Evolutionary conservation across 2,113 vertebrate genomes (phyloP).

Genomic region (Albula goreensis): DNA sequence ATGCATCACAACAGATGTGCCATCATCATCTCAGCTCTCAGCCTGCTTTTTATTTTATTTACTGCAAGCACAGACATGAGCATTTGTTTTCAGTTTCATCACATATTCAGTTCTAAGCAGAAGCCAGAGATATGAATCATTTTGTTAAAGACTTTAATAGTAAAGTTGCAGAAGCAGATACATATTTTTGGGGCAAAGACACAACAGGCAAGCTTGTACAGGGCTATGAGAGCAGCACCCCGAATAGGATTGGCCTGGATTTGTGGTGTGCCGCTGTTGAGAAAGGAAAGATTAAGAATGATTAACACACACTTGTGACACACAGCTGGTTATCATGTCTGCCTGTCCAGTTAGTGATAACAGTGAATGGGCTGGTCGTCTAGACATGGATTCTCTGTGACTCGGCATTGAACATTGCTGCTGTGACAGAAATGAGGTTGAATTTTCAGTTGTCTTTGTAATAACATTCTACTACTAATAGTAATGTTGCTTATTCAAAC

Average conservation of each 20-base stretch:
- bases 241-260: background rate
- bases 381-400: constrained; percentile 22
- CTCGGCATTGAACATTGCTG: background rate
- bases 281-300: constrained; percentile 9
- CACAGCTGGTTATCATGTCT: constrained; percentile 1
- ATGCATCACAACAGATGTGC: background rate
- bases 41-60: background rate
- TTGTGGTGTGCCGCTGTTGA: constrained; percentile 6
- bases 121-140: background rate
- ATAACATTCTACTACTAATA: background rate
- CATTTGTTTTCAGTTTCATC: too few relatives aligned
- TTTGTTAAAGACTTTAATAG: background rate
- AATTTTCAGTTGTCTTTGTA: background rate
- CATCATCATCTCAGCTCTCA: background rate
- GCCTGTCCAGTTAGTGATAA: background rate
- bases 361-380: background rate
- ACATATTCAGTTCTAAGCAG: background rate
- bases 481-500: too few relatives aligned
- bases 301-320: background rate
- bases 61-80: background rate
- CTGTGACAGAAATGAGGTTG: background rate
- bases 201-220: background rate
- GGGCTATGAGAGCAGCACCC: background rate
- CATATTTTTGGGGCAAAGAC: background rate
- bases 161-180: background rate